These are phyloP conservation scores for Hirundo rustica DNA, from an alignment of 2,797 vertebrate species.

Conservation along the genomic window DNA sequence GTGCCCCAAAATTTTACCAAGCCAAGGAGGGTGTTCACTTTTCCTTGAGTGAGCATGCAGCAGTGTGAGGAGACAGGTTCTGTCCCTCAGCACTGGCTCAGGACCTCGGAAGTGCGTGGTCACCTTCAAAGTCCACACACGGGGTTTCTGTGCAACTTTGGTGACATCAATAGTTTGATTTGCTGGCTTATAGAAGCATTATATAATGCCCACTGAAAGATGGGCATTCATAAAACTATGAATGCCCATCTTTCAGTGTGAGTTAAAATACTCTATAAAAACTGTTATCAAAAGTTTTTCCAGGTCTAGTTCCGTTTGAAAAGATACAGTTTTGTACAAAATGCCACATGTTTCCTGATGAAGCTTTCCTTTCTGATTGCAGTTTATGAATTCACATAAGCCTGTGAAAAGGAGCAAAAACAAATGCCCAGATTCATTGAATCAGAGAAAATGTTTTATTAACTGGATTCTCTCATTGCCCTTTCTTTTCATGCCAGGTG, in stretches of 20 bases:
- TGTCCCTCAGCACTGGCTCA: not conserved
- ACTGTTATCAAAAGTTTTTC: not conserved
- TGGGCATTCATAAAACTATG: not conserved
- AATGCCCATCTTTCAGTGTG: not conserved
- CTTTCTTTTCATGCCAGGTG: constrained; percentile 32
- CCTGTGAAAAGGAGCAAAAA: constrained; percentile 33
- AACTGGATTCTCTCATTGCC: not conserved
- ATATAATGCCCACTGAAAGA: too few relatives aligned
- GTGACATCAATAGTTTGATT: not conserved
- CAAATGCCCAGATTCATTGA: constrained; percentile 18
- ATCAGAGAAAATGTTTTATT: not conserved
- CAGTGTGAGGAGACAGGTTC: not conserved
- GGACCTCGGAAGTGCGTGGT: fast-evolving
- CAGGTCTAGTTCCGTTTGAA: not conserved
- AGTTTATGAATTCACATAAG: constrained; percentile 7
- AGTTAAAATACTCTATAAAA: not conserved
- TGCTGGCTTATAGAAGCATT: not conserved
- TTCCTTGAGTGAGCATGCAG: not conserved
- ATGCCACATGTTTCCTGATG: not conserved
- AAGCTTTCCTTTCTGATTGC: constrained; percentile 13
- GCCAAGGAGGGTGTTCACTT: not conserved
- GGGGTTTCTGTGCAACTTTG: fast-evolving
- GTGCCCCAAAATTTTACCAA: not conserved
- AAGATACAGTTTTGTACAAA: not conserved
- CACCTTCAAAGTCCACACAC: not conserved